Base-by-base conservation (phyloP, 2,113 vertebrate species). In the Meles meles region DNA sequence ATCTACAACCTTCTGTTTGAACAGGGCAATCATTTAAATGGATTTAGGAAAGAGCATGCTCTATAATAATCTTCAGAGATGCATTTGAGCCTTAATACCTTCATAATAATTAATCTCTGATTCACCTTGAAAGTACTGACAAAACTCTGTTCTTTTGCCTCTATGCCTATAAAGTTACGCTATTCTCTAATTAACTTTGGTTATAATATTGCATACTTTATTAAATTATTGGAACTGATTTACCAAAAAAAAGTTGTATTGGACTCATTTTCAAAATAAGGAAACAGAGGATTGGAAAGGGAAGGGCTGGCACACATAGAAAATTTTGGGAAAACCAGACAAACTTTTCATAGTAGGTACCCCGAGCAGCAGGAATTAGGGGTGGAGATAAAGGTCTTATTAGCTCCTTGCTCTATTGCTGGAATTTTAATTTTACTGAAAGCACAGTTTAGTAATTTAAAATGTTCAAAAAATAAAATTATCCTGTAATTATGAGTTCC, bases 1-100 rank as follows among this genome's bases (percentile, higher is more conserved):
- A 87, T 34, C 31, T 42, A 61, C 57, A 88, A 39, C 14, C 96
- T 95, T 57, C 79, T 96, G 10, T 82, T 95, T 92, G 44, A 96
- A 96, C 37, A 83, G 92, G 84, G 52, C 59, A 96, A 34, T 92
- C 42, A 95, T 76, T 97, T 80, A 93, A 87, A 49, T 71, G 29
- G 44, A 72, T 87, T 97, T 74, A 59, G 39, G 23, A 69, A 83
- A 93, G 52, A 37, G 5, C 39, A 61, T 20, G 52, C 11, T 92
- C 21, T 88, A 34, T 61, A 88, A 84, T 44, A 88, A 84, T 39
- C 34, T 88, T 93, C 63, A 55, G 57, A n/a, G 29, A 72, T 84
- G 44, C 8, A 84, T 82, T 83, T 89, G 91, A 80, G 65, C 92
- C 12, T 59, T 89, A 86, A 93, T 37, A 67, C 52, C 21, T 80